A percentile compares a stretch with the other conserved stretches of the same genome.
Evolutionary conservation across 2,888 invertebrate species (phyloP).

Genomic region (Hipparchia semele): DNA sequence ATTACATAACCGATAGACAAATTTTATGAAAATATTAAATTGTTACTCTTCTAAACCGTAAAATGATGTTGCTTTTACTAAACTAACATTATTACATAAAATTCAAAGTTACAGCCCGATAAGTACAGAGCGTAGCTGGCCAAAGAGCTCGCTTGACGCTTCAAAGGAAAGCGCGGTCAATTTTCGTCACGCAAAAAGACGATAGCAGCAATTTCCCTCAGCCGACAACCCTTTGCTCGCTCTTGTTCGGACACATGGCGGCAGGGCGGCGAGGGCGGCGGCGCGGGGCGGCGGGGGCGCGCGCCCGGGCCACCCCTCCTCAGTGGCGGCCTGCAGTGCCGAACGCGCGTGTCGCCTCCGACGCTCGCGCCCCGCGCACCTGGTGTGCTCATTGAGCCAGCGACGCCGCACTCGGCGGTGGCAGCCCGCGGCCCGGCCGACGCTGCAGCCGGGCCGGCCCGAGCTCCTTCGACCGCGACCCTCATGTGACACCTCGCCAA

Average conservation of each 20-base stretch:
- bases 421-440: slow-evolving; percentile 74
- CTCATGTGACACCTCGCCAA: slow-evolving; percentile 65
- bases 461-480: slow-evolving; percentile 63
- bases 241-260: slow-evolving; percentile 71
- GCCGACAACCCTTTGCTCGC: slow-evolving; percentile 75
- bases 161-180: slow-evolving; percentile 57
- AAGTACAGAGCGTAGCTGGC: neutral
- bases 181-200: slow-evolving; percentile 65
- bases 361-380: slow-evolving; percentile 78
- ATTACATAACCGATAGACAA: slow-evolving; percentile 7
- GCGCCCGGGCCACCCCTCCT: slow-evolving; percentile 80
- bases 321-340: slow-evolving; percentile 82
- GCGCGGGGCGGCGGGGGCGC: slow-evolving; percentile 62
- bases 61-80: neutral
- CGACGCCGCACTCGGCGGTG: slow-evolving; percentile 77
- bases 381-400: slow-evolving; percentile 75
- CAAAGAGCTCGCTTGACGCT: slow-evolving; percentile 32
- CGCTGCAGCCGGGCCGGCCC: slow-evolving; percentile 65
- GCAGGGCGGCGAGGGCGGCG: slow-evolving; percentile 52
- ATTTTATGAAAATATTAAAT: neutral
- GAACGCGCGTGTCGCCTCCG: slow-evolving; percentile 80
- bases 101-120: neutral
- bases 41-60: neutral
- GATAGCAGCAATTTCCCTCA: slow-evolving; percentile 71
- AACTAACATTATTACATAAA: neutral